Evolutionary conservation across 2,888 invertebrate species (phyloP), one percentile per base, ranked within the genome.

Genomic region (Spilosoma lubricipeda): DNA sequence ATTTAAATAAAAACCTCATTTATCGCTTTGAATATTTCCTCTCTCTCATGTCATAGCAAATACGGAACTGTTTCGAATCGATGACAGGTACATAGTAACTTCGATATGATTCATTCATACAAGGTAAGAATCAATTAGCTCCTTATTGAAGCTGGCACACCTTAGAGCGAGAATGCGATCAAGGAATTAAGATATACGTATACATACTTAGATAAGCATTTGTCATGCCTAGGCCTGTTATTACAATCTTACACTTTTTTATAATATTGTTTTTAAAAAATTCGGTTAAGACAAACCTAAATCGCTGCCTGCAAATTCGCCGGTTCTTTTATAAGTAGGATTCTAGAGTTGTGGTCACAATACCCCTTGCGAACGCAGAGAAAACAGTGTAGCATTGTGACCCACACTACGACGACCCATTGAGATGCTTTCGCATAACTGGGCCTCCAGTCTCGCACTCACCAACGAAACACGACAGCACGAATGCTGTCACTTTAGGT

Each of bases 91-190:
- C 64, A 23, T 30, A 70, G 42, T 18, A 72, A 75, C 64, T 69
- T 64, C 36, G 67, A 48, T 36, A 77, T 82, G 83, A 76, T 67
- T 80, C 83, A 80, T 76, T 59, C 59, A 20, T 75, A 64, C 64
- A n/a, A 63, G 59, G 45, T 67, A 33, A 45, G n/a, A 73, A 74
- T 70, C 59, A 73, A 79, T 75, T 73, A 73, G 66, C 64, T 73
- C 71, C 65, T 73, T 73, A 67, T 77, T 77, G 67, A 59, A 39
- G 65, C 71, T 36, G 42, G 30, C 64, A 48, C 68, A 70, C 65
- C n/a, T 76, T 70, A n/a, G 72, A 48, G 13, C 42, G 67, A 68
- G 59, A 67, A 71, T 71, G 45, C 73, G 52, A 75, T 70, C 48
- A 39, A 52, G 33, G n/a, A 48, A 48, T 66, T 20, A 45, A 45